Evolutionary conservation across 2,797 vertebrate species (phyloP).

Genomic region (Perodicticus potto): DNA sequence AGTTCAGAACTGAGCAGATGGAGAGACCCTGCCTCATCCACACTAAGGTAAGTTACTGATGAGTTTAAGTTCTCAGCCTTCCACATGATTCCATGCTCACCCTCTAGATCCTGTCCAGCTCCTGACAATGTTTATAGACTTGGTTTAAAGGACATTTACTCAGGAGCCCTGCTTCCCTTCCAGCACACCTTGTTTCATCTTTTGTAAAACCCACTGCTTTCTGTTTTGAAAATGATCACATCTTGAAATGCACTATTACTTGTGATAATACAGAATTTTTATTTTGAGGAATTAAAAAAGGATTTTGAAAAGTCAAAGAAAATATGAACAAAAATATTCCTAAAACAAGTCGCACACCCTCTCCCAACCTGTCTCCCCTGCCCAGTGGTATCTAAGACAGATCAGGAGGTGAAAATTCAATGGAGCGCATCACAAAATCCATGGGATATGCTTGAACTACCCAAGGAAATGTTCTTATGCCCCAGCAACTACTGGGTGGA

Average conservation of each 20-base stretch:
- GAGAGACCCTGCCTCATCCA: not conserved
- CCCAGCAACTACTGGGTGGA: not conserved
- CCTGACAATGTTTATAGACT: not conserved
- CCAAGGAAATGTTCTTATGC: too few relatives aligned
- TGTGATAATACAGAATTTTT: not conserved
- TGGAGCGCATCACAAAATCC: too few relatives aligned
- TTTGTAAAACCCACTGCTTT: not conserved
- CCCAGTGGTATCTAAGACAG: not conserved
- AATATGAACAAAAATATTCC: not conserved
- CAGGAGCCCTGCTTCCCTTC: not conserved
- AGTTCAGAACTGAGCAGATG: not conserved
- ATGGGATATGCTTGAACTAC: too few relatives aligned
- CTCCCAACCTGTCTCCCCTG: too few relatives aligned
- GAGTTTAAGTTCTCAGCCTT: not conserved
- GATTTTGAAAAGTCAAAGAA: too few relatives aligned
- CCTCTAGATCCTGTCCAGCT: accelerated
- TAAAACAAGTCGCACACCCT: too few relatives aligned
- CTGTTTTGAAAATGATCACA: not conserved
- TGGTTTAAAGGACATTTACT: not conserved
- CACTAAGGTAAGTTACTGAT: not conserved
- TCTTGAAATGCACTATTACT: not conserved
- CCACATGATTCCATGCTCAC: accelerated
- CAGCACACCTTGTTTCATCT: not conserved
- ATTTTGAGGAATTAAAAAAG: too few relatives aligned
- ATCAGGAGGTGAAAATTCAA: too few relatives aligned